These are phyloP conservation scores for Netelia melanura DNA, from an alignment of 2,888 invertebrate species.

Conservation along the genomic window DNA sequence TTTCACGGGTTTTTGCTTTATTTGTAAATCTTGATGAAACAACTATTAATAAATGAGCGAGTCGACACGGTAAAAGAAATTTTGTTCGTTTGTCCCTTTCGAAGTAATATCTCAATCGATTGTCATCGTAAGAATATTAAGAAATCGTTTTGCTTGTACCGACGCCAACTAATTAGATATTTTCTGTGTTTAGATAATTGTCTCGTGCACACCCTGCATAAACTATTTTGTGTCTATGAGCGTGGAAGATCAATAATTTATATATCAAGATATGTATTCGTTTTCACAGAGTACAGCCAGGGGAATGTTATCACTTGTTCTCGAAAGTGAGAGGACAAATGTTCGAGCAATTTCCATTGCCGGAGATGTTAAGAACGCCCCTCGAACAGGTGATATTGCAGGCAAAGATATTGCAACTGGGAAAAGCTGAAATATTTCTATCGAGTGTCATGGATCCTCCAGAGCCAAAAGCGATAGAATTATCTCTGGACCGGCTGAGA, in stretches of 20 bases:
- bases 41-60: no score
- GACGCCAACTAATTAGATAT: no score
- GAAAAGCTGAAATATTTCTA: slow-evolving; percentile 89
- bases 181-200: no score
- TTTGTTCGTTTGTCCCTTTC: no score
- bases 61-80: no score
- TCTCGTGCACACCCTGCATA: no score
- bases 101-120: no score
- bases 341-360: slow-evolving; percentile 90
- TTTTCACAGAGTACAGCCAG: slow-evolving; percentile 90
- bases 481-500: slow-evolving; percentile 87
- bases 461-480: slow-evolving; percentile 87
- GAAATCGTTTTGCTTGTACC: no score
- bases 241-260: not conserved
- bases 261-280: not conserved
- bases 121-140: no score
- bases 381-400: slow-evolving; percentile 94
- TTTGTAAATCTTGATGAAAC: no score
- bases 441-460: slow-evolving; percentile 92
- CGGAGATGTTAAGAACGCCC: slow-evolving; percentile 93
- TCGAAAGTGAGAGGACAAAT: slow-evolving; percentile 88
- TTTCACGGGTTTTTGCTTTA: no score
- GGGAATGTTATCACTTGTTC: slow-evolving; percentile 94
- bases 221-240: no score
- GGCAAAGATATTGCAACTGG: slow-evolving; percentile 92